These are phyloP conservation scores for Drosophila chauvacae DNA, from an alignment of 1,140 invertebrate species.

Conservation along the genomic window DNA sequence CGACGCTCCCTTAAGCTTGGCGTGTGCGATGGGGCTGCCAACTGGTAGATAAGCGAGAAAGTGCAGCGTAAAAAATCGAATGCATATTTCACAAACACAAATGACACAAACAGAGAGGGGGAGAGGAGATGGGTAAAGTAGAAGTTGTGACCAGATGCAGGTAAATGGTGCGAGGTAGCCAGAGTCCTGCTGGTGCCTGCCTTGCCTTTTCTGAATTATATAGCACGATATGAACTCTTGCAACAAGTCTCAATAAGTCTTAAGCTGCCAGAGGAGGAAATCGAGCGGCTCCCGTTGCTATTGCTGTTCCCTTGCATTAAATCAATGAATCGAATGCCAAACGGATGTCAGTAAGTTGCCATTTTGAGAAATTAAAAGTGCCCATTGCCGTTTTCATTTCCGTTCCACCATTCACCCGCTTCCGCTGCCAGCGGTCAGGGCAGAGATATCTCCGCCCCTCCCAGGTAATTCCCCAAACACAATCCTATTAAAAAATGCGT, in stretches of 20 bases:
- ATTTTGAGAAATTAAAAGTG: slow-evolving; percentile 83
- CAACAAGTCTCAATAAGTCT: slow-evolving; percentile 79
- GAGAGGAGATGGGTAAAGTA: not conserved
- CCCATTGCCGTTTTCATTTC: slow-evolving; percentile 79
- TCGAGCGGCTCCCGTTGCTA: slow-evolving; percentile 26
- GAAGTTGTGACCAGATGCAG: slow-evolving; percentile 15
- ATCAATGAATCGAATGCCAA: slow-evolving; percentile 75
- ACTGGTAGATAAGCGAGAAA: slow-evolving; percentile 73
- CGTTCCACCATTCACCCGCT: slow-evolving; percentile 34
- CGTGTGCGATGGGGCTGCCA: slow-evolving; percentile 43
- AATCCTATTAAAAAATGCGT: slow-evolving; percentile 77
- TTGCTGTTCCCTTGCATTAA: slow-evolving; percentile 73
- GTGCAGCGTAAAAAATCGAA: slow-evolving; percentile 80
- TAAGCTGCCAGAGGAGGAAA: slow-evolving; percentile 51
- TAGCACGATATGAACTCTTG: slow-evolving; percentile 76
- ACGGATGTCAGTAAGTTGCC: slow-evolving; percentile 77
- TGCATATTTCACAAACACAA: slow-evolving; percentile 79
- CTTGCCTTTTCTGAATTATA: slow-evolving; percentile 73
- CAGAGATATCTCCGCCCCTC: not conserved
- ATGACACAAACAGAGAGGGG: slow-evolving; percentile 43
- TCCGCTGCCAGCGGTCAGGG: slow-evolving; percentile 49
- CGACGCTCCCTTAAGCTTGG: slow-evolving; percentile 1
- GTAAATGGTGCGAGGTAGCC: slow-evolving; percentile 21
- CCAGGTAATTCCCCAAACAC: slow-evolving; percentile 76
- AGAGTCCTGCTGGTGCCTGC: slow-evolving; percentile 6